phyloP scores from a whole-genome alignment of 2,888 invertebrate species.

The Theretra japonica region DNA sequence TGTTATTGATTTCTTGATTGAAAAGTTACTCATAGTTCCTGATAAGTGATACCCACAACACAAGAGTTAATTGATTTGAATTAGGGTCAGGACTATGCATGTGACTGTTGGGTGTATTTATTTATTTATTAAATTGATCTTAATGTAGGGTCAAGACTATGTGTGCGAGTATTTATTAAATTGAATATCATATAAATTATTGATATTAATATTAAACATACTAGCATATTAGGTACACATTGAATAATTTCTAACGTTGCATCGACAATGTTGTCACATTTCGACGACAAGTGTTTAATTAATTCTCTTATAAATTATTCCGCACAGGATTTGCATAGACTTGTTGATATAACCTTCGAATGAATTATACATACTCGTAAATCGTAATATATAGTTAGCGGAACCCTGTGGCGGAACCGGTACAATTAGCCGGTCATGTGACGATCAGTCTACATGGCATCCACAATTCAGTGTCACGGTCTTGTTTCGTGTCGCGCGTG shows the following conservation, averaged over 20 bases:
- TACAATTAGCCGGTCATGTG: background rate
- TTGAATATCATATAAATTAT: no score
- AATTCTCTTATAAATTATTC: background rate
- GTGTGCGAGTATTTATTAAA: no score
- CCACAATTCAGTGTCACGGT: conserved; percentile 16
- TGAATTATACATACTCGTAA: background rate
- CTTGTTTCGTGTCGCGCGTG: background rate
- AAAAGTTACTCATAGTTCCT: no score
- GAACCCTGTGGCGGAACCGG: background rate
- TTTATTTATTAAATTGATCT: no score
- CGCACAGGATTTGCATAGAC: background rate
- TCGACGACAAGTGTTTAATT: background rate
- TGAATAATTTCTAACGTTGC: background rate
- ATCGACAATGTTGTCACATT: background rate
- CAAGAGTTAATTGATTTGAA: no score
- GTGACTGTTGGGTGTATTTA: no score
- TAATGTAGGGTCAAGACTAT: no score
- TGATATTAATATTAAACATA: no score
- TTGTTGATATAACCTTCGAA: background rate
- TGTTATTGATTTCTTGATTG: no score
- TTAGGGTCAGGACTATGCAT: no score
- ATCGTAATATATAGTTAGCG: background rate
- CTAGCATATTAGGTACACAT: background rate
- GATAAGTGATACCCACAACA: no score
- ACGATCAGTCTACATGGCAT: conserved; percentile 2